Conservation (phyloP, 2,797 vertebrate species). For the Fistularia commersonii region DNA sequence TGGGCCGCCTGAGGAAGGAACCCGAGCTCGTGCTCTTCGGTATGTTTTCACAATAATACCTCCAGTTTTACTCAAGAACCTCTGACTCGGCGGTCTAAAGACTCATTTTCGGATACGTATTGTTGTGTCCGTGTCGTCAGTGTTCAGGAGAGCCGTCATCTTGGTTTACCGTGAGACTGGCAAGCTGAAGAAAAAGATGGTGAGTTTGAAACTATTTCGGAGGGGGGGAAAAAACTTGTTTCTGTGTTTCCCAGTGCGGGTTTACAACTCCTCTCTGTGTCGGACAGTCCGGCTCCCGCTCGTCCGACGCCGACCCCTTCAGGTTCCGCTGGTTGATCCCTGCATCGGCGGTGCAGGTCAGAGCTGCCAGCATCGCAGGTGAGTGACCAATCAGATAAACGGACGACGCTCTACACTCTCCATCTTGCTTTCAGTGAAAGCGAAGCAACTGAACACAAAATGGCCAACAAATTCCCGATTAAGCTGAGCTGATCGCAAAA, state of each 20-base stretch:
- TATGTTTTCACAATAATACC: neutral
- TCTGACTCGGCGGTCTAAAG: too few relatives aligned
- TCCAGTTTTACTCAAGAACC: too few relatives aligned
- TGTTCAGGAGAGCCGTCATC: conserved; percentile 91
- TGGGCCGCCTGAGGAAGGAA: conserved; percentile 86
- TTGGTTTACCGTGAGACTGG: conserved; percentile 86
- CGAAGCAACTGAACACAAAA: too few relatives aligned
- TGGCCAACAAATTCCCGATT: too few relatives aligned
- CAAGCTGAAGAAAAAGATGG: conserved; percentile 91
- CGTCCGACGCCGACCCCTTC: conserved; percentile 86
- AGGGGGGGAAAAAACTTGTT: neutral
- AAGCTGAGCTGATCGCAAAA: too few relatives aligned
- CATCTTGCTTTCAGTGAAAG: too few relatives aligned
- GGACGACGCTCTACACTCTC: too few relatives aligned
- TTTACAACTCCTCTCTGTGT: neutral
- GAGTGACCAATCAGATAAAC: conserved; percentile 26
- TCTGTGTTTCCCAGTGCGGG: neutral
- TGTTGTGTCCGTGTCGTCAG: conserved; percentile 56
- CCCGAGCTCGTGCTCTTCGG: conserved; percentile 89
- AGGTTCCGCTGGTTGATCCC: conserved; percentile 96
- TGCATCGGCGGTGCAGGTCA: conserved; percentile 86
- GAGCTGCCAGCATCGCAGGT: conserved; percentile 86
- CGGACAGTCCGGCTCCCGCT: conserved; percentile 72
- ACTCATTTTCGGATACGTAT: neutral
- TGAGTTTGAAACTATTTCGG: conserved; percentile 64